These are phyloP conservation scores for Pygmarrhopalites habei DNA, from an alignment of 1,140 invertebrate genomes.

Conservation along the genomic window DNA sequence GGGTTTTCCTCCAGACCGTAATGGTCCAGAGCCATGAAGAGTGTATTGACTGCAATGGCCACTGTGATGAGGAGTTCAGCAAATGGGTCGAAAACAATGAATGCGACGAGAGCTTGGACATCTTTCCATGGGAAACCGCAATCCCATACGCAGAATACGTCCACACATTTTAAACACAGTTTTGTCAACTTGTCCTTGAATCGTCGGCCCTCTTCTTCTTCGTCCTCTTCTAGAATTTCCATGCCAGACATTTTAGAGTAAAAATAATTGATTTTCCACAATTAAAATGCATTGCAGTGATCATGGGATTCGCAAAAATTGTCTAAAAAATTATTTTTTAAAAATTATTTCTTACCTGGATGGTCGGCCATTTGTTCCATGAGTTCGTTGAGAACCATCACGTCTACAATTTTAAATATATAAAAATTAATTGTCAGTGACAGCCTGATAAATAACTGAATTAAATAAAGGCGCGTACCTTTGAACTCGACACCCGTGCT, in stretches of 20 bases:
- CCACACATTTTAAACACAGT: constrained; percentile 64
- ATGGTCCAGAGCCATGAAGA: too few species aligned
- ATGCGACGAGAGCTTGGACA: constrained; percentile 76
- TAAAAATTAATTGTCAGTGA: too few species aligned
- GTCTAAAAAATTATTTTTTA: too few species aligned
- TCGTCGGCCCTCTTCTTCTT: constrained; percentile 74
- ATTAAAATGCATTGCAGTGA: too few species aligned
- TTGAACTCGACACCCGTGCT: constrained; percentile 30
- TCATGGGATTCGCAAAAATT: too few species aligned
- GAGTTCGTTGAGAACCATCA: constrained; percentile 95
- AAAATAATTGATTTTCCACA: too few species aligned
- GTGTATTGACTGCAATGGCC: constrained; percentile 96
- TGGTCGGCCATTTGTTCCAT: constrained; percentile 88
- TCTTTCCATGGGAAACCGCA: constrained; percentile 85
- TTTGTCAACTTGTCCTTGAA: constrained; percentile 74
- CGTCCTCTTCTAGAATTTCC: too few species aligned
- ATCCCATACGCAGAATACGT: constrained; percentile 94
- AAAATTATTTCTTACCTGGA: too few species aligned
- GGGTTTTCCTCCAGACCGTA: constrained; percentile 35
- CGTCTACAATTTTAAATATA: too few species aligned
- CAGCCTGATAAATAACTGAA: too few species aligned
- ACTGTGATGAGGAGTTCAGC: constrained; percentile 96
- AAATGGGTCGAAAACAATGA: constrained; percentile 94
- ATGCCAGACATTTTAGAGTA: too few species aligned
- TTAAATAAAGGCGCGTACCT: too few species aligned